Evolutionary conservation across 1,140 invertebrate species (phyloP), one percentile per base, ranked within the genome.

Genomic region (Samia ricini): DNA sequence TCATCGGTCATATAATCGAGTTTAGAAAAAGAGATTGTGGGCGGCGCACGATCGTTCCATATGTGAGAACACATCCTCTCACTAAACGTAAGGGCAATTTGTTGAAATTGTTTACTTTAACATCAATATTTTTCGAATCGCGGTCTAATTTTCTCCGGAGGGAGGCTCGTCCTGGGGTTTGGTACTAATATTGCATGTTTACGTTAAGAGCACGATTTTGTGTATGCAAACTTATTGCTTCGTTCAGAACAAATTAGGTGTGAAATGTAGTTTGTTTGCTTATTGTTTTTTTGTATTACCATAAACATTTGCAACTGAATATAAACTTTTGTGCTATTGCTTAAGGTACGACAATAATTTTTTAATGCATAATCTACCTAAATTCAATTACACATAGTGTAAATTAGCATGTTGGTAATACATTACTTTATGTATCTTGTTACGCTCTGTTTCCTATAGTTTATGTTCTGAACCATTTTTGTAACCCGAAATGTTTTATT

Each of bases 371-470:
- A 42, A 15, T 42, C 33, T 42, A 42, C 33, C 33, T 42, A 12
- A 42, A 42, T 42, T 42, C 8, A 42, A 42, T 42, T 42, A 42
- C 12, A 42, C 33, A 42, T 68, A 64, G 55, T 67, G 56, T 72
- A 82, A 83, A 90, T 90, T 88, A 89, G 85, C 85, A 89, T 89
- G 85, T 86, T 75, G 81, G 78, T 86, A 85, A 83, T 83, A 26
- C 8, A 82, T 73, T 83, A 76, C 69, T 79, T 83, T 83, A 88
- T 85, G 77, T 76, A 71, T 81, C 74, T 69, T 61, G 80, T 85
- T 86, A 66, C 68, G 87, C 87, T 90, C 87, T 90, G 83, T 72
- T 81, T 88, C 72, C 63, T 68, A 33, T 62, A 66, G 58, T 74
- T 71, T 69, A 82, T 72, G 78, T 74, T 84, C 82, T 81, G 72